Evolutionary conservation across 1,140 invertebrate genomes (phyloP).

Genomic region (Zophobas atratus): DNA sequence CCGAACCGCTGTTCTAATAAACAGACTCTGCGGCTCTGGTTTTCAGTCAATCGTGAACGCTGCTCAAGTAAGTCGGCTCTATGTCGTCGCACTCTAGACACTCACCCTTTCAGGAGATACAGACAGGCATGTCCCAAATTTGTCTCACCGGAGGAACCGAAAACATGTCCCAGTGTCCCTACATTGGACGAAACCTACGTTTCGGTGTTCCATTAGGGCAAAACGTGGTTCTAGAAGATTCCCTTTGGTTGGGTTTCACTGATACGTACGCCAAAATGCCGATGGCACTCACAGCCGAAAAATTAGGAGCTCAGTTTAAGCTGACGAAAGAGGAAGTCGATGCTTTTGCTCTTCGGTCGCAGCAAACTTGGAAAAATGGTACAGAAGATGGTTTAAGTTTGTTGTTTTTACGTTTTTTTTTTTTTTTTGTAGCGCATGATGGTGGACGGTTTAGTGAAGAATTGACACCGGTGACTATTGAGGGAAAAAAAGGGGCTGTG

Average conservation of each 20-base stretch:
- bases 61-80: constrained; percentile 79
- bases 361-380: constrained; percentile 87
- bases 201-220: constrained; percentile 92
- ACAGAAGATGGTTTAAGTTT: constrained; percentile 2
- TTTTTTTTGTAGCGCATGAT: constrained; percentile 81
- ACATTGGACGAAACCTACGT: constrained; percentile 88
- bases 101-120: constrained; percentile 81
- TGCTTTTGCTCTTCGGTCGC: constrained; percentile 89
- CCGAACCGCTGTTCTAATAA: constrained; percentile 86
- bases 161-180: constrained; percentile 97
- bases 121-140: constrained; percentile 88
- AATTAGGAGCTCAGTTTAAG: constrained; percentile 92
- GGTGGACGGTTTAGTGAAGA: constrained; percentile 92
- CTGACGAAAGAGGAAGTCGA: constrained; percentile 92
- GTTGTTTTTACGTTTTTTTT: not conserved
- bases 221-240: constrained; percentile 90
- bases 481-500: constrained; percentile 86
- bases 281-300: constrained; percentile 98
- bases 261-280: constrained; percentile 93
- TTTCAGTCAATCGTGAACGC: constrained; percentile 95
- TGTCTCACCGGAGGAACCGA: constrained; percentile 94
- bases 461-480: constrained; percentile 89
- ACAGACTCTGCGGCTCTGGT: constrained; percentile 95
- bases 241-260: constrained; percentile 90
- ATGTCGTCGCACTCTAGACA: constrained; percentile 17